These are phyloP conservation scores for Perdix hodgsoniae DNA, from an alignment of 2,797 vertebrate species.

Conservation along the genomic window DNA sequence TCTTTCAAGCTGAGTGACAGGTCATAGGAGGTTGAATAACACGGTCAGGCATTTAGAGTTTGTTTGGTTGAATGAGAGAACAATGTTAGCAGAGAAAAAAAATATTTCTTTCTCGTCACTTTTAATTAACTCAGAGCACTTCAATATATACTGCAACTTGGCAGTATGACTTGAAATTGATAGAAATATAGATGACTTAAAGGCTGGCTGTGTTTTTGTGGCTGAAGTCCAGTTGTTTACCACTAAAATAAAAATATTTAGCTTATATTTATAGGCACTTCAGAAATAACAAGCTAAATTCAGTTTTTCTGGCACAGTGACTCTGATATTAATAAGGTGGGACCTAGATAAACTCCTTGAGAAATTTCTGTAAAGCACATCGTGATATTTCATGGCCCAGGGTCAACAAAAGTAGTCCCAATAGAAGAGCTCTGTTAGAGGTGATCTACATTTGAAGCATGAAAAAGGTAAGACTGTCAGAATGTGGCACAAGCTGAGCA, in stretches of 20 bases:
- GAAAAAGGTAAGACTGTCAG: not conserved
- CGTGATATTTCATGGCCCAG: not conserved
- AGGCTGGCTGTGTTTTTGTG: not conserved
- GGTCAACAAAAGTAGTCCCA: not conserved
- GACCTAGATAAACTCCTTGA: not conserved
- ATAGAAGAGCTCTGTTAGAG: not conserved
- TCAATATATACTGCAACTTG: not conserved
- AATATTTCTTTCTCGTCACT: not conserved
- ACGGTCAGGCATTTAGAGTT: constrained; percentile 25
- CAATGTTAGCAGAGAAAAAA: not conserved
- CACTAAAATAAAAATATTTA: not conserved
- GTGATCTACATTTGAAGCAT: not conserved
- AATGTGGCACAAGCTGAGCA: not conserved
- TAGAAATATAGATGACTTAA: not conserved
- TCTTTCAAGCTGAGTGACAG: constrained; percentile 27
- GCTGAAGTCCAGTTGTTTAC: not conserved
- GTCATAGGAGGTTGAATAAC: constrained; percentile 21
- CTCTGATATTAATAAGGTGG: not conserved
- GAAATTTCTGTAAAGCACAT: not conserved
- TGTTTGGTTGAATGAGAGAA: not conserved
- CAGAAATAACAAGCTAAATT: not conserved
- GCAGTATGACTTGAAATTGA: constrained; percentile 8
- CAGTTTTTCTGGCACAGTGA: not conserved
- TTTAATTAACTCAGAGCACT: constrained; percentile 33
- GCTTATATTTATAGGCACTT: not conserved